Evolutionary conservation across 2,888 invertebrate species (phyloP).

Genomic region (Drosophila ustulata): DNA sequence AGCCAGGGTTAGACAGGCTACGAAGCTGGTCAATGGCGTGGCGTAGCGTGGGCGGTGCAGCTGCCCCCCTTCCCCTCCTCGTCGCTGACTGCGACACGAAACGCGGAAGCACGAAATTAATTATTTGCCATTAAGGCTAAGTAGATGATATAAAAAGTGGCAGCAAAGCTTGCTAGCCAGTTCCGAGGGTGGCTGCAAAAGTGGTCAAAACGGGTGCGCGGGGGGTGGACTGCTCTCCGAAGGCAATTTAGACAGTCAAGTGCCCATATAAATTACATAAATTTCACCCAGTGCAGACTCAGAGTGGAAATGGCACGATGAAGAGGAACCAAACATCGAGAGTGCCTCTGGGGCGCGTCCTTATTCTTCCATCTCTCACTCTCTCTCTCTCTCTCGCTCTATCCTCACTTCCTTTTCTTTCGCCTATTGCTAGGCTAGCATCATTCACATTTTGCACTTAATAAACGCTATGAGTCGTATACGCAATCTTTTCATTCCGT

Average conservation of each 20-base stretch:
- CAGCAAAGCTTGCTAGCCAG: constrained; percentile 43
- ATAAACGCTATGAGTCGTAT: constrained; percentile 26
- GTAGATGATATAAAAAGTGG: constrained; percentile 84
- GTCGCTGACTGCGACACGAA: constrained; percentile 55
- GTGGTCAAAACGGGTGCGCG: not conserved
- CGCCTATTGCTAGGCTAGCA: constrained; percentile 1
- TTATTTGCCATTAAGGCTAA: constrained; percentile 86
- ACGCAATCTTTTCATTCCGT: constrained; percentile 11
- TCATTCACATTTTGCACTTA: constrained; percentile 42
- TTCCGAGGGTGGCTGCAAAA: not conserved
- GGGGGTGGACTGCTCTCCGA: constrained; percentile 69
- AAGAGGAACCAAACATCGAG: constrained; percentile 19
- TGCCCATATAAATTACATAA: constrained; percentile 86
- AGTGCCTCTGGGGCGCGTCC: constrained; percentile 30
- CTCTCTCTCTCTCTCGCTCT: not conserved
- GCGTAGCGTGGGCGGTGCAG: constrained; percentile 8
- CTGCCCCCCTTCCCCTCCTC: not conserved
- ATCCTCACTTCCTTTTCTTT: not conserved
- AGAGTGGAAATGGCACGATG: constrained; percentile 19
- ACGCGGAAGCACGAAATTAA: constrained; percentile 85
- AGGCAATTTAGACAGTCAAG: constrained; percentile 86
- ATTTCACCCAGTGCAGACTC: constrained; percentile 76
- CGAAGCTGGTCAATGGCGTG: constrained; percentile 6
- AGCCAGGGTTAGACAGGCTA: not conserved
- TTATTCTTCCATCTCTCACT: not conserved